A percentile compares a stretch with the other conserved stretches of the same genome.
phyloP scores from a whole-genome alignment of 2,113 vertebrate genomes.

The Mobula birostris region DNA sequence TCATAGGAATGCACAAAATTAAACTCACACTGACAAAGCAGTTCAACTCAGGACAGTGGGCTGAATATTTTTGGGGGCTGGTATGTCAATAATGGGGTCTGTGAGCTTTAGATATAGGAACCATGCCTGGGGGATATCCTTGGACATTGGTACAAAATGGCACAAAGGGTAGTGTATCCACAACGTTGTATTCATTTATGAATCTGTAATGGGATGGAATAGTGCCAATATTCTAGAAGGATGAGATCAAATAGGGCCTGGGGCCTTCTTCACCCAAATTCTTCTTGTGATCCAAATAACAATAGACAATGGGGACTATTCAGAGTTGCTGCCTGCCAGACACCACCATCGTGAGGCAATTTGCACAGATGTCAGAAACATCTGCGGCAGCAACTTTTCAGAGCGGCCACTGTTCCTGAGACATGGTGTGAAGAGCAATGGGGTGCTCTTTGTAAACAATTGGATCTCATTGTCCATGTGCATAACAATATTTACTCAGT shows the following conservation, averaged over 20 bases:
- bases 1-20: no score
- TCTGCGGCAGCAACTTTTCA: not conserved
- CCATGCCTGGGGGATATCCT: not conserved
- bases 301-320: not conserved
- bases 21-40: no score
- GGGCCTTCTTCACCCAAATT: not conserved
- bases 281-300: not conserved
- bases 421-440: not conserved
- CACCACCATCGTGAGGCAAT: not conserved
- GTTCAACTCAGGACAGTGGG: no score
- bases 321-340: not conserved
- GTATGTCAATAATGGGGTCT: no score
- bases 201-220: not conserved
- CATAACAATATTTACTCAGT: not conserved
- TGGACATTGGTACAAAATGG: not conserved
- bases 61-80: no score
- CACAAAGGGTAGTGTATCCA: not conserved
- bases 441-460: not conserved
- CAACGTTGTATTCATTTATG: not conserved
- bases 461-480: not conserved
- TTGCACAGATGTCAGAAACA: conserved; percentile 8
- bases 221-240: not conserved
- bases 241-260: not conserved
- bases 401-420: not conserved
- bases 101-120: no score